These are phyloP conservation scores for Rhadinocentrus ornatus DNA, from an alignment of 2,797 vertebrate species.

Conservation along the genomic window DNA sequence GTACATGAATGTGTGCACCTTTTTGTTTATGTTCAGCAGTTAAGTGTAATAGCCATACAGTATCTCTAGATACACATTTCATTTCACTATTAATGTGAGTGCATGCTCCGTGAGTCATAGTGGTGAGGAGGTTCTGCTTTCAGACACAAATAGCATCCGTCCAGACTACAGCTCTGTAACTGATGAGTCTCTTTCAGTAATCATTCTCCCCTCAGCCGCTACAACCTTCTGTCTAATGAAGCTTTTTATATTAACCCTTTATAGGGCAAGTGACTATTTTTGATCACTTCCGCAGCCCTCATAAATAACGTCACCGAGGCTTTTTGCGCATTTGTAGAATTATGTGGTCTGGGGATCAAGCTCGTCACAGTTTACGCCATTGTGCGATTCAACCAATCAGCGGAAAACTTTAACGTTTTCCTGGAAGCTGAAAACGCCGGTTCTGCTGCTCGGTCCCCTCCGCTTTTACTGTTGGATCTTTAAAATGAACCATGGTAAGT, in stretches of 20 bases:
- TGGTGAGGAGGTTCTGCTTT: constrained; percentile 44
- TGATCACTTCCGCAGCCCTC: no score
- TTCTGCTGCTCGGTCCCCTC: no score
- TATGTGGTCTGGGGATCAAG: no score
- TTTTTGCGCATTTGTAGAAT: no score
- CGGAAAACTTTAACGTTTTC: no score
- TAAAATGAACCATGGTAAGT: no score
- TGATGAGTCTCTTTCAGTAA: constrained; percentile 67
- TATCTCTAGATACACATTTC: constrained; percentile 44
- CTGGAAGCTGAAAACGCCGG: no score
- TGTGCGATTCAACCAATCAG: no score
- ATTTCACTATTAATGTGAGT: constrained; percentile 56
- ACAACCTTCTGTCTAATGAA: constrained; percentile 37
- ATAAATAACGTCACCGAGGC: no score
- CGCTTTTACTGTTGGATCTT: no score
- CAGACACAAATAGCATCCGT: constrained; percentile 52
- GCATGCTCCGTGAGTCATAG: constrained; percentile 44
- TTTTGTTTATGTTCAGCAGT: constrained; percentile 36
- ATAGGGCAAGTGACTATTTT: no score
- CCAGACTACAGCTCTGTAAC: constrained; percentile 37
- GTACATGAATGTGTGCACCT: constrained; percentile 1
- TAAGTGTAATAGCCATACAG: constrained; percentile 24
- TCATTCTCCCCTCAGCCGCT: constrained; percentile 63
- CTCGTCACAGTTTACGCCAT: no score
- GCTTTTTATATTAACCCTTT: constrained; percentile 35